Conservation (phyloP, 1,140 invertebrate species). For the Lepidurus packardi region DNA sequence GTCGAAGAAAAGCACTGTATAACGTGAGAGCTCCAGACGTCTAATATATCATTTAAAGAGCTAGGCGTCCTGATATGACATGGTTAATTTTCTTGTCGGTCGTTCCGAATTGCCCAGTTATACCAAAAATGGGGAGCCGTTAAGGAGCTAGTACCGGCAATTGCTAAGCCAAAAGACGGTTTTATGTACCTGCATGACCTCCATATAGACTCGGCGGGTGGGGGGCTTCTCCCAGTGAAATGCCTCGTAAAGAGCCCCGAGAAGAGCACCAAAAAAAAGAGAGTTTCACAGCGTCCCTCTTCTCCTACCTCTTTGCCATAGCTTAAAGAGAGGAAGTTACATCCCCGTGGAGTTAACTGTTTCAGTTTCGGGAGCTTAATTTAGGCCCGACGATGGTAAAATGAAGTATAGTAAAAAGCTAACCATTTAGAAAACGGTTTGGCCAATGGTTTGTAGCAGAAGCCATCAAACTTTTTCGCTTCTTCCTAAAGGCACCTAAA, state of each 20-base stretch:
- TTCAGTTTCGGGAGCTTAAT: slow-evolving; percentile 7
- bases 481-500: neutral
- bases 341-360: slow-evolving; percentile 12
- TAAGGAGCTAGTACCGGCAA: neutral
- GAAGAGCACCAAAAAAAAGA: neutral
- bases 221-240: neutral
- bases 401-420: neutral
- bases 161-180: slow-evolving; percentile 12
- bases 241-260: neutral
- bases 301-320: neutral
- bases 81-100: slow-evolving; percentile 18
- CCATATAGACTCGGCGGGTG: neutral
- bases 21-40: too few species aligned
- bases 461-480: neutral
- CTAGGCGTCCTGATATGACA: neutral
- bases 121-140: neutral
- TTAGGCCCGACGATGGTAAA: slow-evolving; percentile 10
- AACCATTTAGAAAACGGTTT: neutral
- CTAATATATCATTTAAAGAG: neutral
- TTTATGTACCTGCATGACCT: slow-evolving; percentile 19
- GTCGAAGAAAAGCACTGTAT: too few species aligned
- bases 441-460: neutral
- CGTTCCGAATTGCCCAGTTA: neutral
- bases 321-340: neutral
- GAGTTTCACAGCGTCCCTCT: too few species aligned